These are phyloP conservation scores for Conus betulinus DNA, from an alignment of 1,140 invertebrate genomes.

Conservation along the genomic window DNA sequence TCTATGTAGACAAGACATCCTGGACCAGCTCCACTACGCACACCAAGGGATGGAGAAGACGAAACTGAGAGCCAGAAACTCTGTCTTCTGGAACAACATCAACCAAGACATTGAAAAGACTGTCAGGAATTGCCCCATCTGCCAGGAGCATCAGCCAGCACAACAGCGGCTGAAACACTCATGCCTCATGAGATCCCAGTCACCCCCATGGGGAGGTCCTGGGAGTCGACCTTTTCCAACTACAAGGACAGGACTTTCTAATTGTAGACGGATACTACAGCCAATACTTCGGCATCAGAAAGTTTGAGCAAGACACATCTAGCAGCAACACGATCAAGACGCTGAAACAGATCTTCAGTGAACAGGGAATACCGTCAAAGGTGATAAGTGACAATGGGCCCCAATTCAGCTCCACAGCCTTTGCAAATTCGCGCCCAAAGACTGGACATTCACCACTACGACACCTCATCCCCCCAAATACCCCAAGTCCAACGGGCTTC, in stretches of 20 bases:
- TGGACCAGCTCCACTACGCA: no score
- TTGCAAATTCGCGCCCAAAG: slow-evolving; percentile 17
- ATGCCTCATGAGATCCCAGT: slow-evolving; percentile 37
- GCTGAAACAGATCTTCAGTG: slow-evolving; percentile 19
- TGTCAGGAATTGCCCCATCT: slow-evolving; percentile 71
- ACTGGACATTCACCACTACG: slow-evolving; percentile 19
- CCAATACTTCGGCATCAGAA: slow-evolving; percentile 35
- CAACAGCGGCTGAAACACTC: slow-evolving; percentile 16
- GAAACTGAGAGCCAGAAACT: slow-evolving; percentile 66
- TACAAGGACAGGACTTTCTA: slow-evolving; percentile 24
- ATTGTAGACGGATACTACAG: slow-evolving; percentile 36
- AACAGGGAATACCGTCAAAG: slow-evolving; percentile 26
- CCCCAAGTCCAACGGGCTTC: slow-evolving; percentile 43
- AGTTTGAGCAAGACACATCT: neutral
- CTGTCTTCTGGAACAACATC: slow-evolving; percentile 76
- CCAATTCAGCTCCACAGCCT: slow-evolving; percentile 29
- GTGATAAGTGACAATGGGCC: slow-evolving; percentile 37
- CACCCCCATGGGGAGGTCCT: slow-evolving; percentile 31
- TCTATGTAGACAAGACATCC: no score
- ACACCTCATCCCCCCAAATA: slow-evolving; percentile 39
- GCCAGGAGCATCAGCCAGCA: slow-evolving; percentile 45
- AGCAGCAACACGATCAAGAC: neutral
- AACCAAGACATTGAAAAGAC: slow-evolving; percentile 74
- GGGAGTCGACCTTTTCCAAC: slow-evolving; percentile 35
- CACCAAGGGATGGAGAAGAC: slow-evolving; percentile 61